phyloP scores from a whole-genome alignment of 2,888 invertebrate genomes.

The Drosophila austrosaltans region DNA sequence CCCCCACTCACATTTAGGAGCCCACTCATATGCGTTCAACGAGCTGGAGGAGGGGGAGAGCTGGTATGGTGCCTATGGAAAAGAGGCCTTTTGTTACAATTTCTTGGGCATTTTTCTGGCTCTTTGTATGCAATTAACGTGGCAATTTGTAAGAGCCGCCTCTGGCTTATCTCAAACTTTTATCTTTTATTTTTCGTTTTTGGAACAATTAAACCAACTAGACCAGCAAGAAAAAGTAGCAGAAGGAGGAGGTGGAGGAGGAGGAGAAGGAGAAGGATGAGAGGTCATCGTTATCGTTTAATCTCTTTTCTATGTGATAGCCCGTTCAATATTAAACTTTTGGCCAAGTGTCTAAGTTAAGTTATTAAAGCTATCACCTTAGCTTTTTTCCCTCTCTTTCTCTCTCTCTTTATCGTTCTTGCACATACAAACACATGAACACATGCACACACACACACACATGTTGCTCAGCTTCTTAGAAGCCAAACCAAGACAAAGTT shows the following conservation, averaged over 20 bases:
- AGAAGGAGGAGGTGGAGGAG: no score
- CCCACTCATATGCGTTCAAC: conserved; percentile 19
- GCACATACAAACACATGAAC: neutral
- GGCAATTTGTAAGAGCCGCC: conserved; percentile 62
- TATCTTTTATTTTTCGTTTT: neutral
- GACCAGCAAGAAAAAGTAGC: neutral
- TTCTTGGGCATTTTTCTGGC: conserved; percentile 74
- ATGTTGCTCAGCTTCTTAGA: conserved; percentile 58
- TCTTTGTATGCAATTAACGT: conserved; percentile 75
- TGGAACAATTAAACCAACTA: conserved; percentile 12
- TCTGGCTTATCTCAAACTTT: conserved; percentile 1
- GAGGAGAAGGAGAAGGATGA: no score
- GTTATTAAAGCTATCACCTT: conserved; percentile 33
- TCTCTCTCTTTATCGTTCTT: neutral
- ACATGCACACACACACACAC: conserved; percentile 33
- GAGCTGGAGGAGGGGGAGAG: conserved; percentile 9
- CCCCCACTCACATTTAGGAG: neutral
- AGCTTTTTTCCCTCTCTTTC: neutral
- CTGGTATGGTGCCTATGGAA: neutral
- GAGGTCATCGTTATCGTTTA: conserved; percentile 6
- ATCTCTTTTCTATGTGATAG: conserved; percentile 6
- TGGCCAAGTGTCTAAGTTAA: conserved; percentile 23
- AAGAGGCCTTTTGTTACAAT: conserved; percentile 65
- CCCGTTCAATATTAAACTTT: conserved; percentile 19
- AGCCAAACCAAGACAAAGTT: conserved; percentile 50